A percentile compares a stretch with the other conserved stretches of the same genome.
phyloP scores from a whole-genome alignment of 2,797 vertebrate species.

The Emys orbicularis region DNA sequence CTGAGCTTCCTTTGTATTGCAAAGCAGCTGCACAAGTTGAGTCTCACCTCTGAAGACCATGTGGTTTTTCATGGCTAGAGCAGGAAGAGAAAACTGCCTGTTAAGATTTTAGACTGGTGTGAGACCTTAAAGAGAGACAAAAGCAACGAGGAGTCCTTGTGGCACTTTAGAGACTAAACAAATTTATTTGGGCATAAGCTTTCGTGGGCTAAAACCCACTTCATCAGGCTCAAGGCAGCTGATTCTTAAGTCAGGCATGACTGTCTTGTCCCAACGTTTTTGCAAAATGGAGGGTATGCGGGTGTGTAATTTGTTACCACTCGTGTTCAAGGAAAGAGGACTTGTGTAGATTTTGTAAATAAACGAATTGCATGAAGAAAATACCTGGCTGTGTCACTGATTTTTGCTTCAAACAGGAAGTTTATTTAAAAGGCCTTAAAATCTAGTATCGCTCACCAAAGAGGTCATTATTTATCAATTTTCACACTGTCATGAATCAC shows the following conservation, averaged over 20 bases:
- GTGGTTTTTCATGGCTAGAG: slow-evolving; percentile 30
- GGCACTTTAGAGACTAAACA: too few species aligned
- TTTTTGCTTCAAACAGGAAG: neutral
- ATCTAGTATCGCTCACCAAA: neutral
- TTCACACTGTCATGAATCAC: neutral
- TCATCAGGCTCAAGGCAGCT: neutral
- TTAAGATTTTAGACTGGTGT: slow-evolving; percentile 46
- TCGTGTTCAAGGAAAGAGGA: neutral
- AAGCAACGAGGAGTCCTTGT: too few species aligned
- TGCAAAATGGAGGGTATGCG: neutral
- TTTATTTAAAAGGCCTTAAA: neutral
- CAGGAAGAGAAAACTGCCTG: slow-evolving; percentile 56
- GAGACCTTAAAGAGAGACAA: slow-evolving; percentile 65
- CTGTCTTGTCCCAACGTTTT: neutral
- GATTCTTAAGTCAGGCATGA: neutral
- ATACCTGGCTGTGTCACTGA: neutral
- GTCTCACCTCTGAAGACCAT: slow-evolving; percentile 64
- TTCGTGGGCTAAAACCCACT: too few species aligned
- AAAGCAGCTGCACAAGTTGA: slow-evolving; percentile 44
- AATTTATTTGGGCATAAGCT: too few species aligned
- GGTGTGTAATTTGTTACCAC: slow-evolving; percentile 49
- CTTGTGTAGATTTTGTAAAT: neutral
- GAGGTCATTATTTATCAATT: neutral
- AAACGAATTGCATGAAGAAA: neutral
- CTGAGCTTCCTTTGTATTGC: slow-evolving; percentile 70